Conservation (phyloP, 2,113 vertebrate species). For the Taxidea taxus region DNA sequence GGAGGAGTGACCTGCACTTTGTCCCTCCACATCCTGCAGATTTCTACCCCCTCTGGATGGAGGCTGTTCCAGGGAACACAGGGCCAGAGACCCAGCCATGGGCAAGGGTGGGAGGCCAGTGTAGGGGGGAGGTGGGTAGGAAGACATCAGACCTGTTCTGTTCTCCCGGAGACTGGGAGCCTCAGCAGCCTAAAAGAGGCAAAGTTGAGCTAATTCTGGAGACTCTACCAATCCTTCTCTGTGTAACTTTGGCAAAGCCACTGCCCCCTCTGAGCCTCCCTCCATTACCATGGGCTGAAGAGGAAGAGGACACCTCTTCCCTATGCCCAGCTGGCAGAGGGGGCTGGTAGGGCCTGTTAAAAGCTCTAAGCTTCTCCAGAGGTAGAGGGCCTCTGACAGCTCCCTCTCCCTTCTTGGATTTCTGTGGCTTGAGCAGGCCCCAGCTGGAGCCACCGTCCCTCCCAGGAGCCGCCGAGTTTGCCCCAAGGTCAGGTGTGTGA, state of each 20-base stretch:
- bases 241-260: neutral
- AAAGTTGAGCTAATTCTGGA: neutral
- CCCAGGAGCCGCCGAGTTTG: conserved; percentile 70
- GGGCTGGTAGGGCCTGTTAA: neutral
- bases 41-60: neutral
- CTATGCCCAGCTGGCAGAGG: neutral
- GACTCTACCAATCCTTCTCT: neutral
- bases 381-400: conserved; percentile 42
- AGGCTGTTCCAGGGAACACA: neutral
- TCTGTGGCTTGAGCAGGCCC: conserved; percentile 75
- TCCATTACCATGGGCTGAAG: neutral
- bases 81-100: neutral
- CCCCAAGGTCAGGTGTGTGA: conserved; percentile 75
- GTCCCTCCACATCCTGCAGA: neutral
- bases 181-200: neutral
- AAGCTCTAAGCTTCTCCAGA: neutral
- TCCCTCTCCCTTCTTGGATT: conserved; percentile 60
- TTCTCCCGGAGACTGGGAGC: neutral
- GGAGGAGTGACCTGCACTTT: neutral
- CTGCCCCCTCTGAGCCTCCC: neutral
- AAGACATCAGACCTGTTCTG: neutral
- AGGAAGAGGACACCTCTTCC: neutral
- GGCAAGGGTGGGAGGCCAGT: neutral
- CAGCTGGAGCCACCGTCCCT: conserved; percentile 63
- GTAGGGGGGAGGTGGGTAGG: neutral